Percentiles rank a stretch among this genome's conserved stretches.
These are phyloP conservation scores for Crotalus horridus DNA, from an alignment of 2,113 vertebrate species.

Conservation along the genomic window DNA sequence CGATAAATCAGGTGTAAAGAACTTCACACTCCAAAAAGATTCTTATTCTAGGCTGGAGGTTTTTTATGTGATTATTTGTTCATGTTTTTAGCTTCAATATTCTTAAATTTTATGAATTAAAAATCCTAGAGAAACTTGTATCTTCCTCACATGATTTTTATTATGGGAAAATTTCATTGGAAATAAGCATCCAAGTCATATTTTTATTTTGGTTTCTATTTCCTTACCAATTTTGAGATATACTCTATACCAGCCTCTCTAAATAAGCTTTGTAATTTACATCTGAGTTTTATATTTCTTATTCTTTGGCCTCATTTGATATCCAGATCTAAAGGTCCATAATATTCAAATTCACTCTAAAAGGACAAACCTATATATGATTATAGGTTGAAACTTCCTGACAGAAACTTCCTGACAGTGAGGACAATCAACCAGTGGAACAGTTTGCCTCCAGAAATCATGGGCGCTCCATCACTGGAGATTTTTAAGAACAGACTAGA, in stretches of 20 bases:
- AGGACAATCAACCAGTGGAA: too few relatives aligned
- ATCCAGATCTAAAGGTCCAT: not conserved
- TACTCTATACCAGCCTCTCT: not conserved
- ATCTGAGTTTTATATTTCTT: not conserved
- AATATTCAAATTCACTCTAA: not conserved
- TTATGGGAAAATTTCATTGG: not conserved
- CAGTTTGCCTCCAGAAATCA: too few relatives aligned
- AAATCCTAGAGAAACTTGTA: not conserved
- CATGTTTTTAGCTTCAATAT: not conserved
- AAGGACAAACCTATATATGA: not conserved
- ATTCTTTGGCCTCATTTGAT: not conserved
- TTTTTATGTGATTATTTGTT: not conserved
- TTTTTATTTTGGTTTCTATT: fast-evolving
- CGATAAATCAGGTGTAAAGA: not conserved
- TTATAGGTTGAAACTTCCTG: not conserved
- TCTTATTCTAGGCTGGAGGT: not conserved
- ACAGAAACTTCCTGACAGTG: too few relatives aligned
- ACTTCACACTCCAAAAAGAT: not conserved
- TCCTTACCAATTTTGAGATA: not conserved
- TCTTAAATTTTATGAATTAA: not conserved
- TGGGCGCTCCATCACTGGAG: too few relatives aligned
- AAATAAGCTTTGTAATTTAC: not conserved
- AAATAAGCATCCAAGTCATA: not conserved
- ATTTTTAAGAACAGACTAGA: too few relatives aligned
- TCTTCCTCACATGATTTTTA: not conserved